Percentiles rank a stretch among this genome's conserved stretches.
Conservation (phyloP, 2,797 vertebrate species). For the Podarcis lilfordi region DNA sequence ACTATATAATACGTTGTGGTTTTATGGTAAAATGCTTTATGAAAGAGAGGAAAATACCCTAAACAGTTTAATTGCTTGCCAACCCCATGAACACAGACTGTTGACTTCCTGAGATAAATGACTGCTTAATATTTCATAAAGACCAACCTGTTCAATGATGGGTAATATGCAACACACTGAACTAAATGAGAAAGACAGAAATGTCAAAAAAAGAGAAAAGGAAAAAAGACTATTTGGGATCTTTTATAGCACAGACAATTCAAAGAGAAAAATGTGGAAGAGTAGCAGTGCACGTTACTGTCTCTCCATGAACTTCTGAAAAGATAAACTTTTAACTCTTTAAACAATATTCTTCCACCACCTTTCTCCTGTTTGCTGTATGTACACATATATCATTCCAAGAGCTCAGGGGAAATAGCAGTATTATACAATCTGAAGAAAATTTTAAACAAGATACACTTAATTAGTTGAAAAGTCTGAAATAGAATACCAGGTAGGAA, state of each 20-base stretch:
- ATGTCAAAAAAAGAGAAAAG: background rate
- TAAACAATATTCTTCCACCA: background rate
- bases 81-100: fast-evolving
- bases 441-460: background rate
- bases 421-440: background rate
- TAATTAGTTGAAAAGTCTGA: background rate
- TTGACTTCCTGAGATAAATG: fast-evolving
- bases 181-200: fast-evolving
- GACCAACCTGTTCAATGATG: background rate
- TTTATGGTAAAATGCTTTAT: background rate
- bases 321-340: background rate
- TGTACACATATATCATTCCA: background rate
- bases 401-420: background rate
- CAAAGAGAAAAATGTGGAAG: background rate
- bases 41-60: background rate
- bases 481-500: background rate
- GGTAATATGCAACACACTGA: background rate
- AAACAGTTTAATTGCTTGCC: background rate
- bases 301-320: slow-evolving; percentile 24
- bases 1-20: fast-evolving
- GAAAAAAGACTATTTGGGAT: fast-evolving
- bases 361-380: background rate
- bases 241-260: background rate
- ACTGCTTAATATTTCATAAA: background rate
- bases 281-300: background rate